Percentiles rank a stretch among this genome's conserved stretches.
phyloP scores from a whole-genome alignment of 2,113 vertebrate species.

The Cyprinodon tularosa region DNA sequence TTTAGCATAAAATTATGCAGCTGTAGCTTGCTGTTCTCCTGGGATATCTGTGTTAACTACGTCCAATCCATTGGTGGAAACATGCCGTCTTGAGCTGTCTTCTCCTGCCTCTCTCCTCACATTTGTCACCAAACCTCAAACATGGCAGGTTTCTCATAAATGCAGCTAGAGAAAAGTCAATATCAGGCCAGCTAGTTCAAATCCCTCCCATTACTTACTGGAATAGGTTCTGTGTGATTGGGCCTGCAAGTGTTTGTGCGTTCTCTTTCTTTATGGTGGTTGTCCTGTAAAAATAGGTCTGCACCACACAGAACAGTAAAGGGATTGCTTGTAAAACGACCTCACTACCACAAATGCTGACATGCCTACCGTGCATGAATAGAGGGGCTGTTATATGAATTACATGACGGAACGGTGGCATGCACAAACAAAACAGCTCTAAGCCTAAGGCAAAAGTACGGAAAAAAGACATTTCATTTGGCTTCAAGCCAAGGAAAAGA shows the following conservation, averaged over 20 bases:
- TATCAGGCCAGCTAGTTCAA: slow-evolving; percentile 57
- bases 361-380: too few relatives aligned
- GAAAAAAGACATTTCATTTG: too few relatives aligned
- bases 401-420: too few relatives aligned
- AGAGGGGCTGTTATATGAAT: too few relatives aligned
- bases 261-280: slow-evolving; percentile 39
- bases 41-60: too few relatives aligned
- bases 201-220: slow-evolving; percentile 68
- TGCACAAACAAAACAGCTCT: too few relatives aligned
- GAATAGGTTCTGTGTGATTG: not conserved
- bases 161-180: slow-evolving; percentile 66
- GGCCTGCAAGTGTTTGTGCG: not conserved
- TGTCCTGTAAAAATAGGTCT: slow-evolving; percentile 72
- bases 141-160: slow-evolving; percentile 69
- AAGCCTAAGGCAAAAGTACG: too few relatives aligned
- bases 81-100: too few relatives aligned
- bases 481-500: too few relatives aligned
- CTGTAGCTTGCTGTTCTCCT: too few relatives aligned
- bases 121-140: not conserved
- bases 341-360: slow-evolving; percentile 35
- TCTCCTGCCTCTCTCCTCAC: not conserved
- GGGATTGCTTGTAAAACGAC: slow-evolving; percentile 73
- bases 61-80: too few relatives aligned
- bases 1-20: too few relatives aligned
- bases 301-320: slow-evolving; percentile 70